Evolutionary conservation across 2,113 vertebrate genomes (phyloP).

Genomic region (Eurypyga helias): DNA sequence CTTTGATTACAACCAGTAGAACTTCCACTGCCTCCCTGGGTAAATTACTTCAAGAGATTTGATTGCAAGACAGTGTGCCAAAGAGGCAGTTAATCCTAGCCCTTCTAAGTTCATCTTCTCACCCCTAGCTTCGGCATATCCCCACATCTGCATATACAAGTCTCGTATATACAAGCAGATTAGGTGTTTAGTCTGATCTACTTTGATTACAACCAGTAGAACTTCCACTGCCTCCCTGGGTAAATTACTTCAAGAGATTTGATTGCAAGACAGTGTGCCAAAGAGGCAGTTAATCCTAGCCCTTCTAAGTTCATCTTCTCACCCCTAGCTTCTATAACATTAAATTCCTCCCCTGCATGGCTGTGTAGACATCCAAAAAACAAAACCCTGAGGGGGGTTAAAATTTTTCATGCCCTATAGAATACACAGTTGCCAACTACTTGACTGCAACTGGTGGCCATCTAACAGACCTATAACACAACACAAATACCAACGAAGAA

Average conservation of each 20-base stretch:
- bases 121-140: too few species aligned
- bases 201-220: neutral
- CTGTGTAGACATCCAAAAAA: neutral
- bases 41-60: neutral
- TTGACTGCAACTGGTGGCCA: neutral
- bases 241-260: neutral
- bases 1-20: neutral
- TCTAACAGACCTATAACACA: neutral
- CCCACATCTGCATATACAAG: neutral
- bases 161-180: neutral
- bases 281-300: neutral
- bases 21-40: neutral
- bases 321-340: neutral
- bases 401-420: neutral
- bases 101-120: neutral
- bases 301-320: neutral
- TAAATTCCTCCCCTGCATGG: neutral
- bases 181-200: neutral
- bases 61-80: neutral
- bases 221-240: neutral
- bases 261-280: neutral
- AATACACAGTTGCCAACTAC: neutral
- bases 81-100: neutral
- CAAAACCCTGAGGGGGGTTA: neutral
- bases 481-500: neutral